phyloP scores from a whole-genome alignment of 2,797 vertebrate species.

The Heterohyrax brucei region DNA sequence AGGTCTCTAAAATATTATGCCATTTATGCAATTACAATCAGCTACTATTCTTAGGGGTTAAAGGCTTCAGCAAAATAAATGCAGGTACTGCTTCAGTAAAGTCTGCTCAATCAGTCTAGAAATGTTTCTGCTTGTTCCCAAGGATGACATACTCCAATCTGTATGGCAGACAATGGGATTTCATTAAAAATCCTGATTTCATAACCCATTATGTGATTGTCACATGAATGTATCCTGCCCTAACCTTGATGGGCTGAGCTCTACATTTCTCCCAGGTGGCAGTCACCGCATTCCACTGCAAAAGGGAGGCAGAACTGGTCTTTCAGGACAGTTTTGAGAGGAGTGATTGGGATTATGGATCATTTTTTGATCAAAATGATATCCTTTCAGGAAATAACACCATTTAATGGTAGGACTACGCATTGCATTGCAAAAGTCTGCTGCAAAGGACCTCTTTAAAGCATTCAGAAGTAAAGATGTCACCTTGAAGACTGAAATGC shows the following conservation, averaged over 20 bases:
- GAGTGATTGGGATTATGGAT: not conserved
- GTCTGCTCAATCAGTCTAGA: constrained; percentile 81
- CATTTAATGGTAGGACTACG: not conserved
- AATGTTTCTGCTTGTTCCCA: constrained; percentile 81
- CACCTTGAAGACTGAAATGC: too few relatives aligned
- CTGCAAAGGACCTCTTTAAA: too few relatives aligned
- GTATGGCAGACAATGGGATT: constrained; percentile 75
- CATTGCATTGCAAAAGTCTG: too few relatives aligned
- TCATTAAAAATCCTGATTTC: constrained; percentile 85
- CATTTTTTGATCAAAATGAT: constrained; percentile 36
- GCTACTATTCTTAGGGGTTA: constrained; percentile 82
- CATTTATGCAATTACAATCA: constrained; percentile 83
- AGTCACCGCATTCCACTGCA: not conserved
- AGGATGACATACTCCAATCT: constrained; percentile 58
- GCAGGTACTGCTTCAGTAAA: constrained; percentile 74
- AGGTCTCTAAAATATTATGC: constrained; percentile 81
- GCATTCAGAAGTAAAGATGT: too few relatives aligned
- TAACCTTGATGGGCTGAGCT: constrained; percentile 42
- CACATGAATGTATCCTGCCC: constrained; percentile 78
- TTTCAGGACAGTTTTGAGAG: constrained; percentile 33
- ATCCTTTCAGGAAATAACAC: not conserved
- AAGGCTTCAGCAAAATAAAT: constrained; percentile 80
- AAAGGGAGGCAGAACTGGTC: not conserved
- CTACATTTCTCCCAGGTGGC: constrained; percentile 20
- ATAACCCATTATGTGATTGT: constrained; percentile 79